These are phyloP conservation scores for Emmelina monodactyla DNA, from an alignment of 2,888 invertebrate species.

Conservation along the genomic window DNA sequence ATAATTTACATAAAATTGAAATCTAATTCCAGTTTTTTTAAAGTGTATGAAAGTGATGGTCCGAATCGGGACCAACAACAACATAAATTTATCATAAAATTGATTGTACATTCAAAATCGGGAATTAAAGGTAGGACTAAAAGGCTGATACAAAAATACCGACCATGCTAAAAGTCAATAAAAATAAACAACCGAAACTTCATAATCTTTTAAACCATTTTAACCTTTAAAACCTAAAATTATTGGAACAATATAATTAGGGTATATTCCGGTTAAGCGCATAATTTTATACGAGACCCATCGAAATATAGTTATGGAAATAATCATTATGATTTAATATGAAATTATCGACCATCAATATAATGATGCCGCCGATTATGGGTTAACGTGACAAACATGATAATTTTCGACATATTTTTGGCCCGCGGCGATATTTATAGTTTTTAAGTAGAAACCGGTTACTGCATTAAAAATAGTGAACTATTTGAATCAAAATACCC, in stretches of 20 bases:
- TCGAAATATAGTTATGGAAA: constrained; percentile 17
- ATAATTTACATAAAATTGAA: too few species aligned
- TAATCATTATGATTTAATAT: constrained; percentile 23
- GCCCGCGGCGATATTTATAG: too few species aligned
- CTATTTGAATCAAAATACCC: too few species aligned
- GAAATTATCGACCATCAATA: constrained; percentile 20
- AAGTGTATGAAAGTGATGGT: background rate
- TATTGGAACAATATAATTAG: constrained; percentile 2
- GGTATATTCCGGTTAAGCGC: constrained; percentile 1
- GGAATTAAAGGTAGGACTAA: background rate
- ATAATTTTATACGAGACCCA: constrained; percentile 5
- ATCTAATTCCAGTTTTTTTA: too few species aligned
- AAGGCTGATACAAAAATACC: background rate
- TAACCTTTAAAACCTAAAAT: background rate
- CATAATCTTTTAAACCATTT: background rate
- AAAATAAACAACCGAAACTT: background rate
- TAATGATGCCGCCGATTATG: constrained; percentile 21
- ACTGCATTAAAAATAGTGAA: too few species aligned
- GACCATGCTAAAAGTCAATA: constrained; percentile 9
- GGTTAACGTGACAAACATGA: constrained; percentile 10
- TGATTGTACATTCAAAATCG: too few species aligned
- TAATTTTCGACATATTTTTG: constrained; percentile 11
- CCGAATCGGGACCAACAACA: background rate
- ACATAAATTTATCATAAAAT: background rate
- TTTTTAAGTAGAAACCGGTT: too few species aligned